Base-by-base conservation (phyloP, 2,888 invertebrate species). In the Hemistola chrysoprasaria region DNA sequence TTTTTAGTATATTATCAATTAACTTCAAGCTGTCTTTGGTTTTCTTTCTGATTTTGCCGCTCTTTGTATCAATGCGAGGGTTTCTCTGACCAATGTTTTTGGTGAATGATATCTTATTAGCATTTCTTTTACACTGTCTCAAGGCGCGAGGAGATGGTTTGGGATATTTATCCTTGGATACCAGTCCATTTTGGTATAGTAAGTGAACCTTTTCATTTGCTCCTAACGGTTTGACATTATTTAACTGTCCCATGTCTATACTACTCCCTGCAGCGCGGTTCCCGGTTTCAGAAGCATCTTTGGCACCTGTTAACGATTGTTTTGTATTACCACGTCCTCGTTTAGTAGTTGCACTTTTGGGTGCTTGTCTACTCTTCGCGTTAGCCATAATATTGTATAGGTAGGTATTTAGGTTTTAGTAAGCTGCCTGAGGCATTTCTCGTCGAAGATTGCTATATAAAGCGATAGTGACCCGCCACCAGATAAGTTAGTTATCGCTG, bases 311-410 rank as follows among this genome's bases (percentile, higher is more conserved):
- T 50, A 71, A 65, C 50, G 71, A 67, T 66, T 67, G 67, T 64
- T 69, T 75, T 42, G 62, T 43, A 65, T 75, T 78, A 73, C 63
- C 60, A 50, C 53, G 54, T 49, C 59, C 60, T 49, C 60, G 71
- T 53, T 61, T 70, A 20, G 59, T 63, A 52, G 69, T 56, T 46
- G 63, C 65, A 64, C 65, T 72, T 68, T 71, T 75, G 22, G 71
- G 67, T 63, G 79, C 63, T 45, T 77, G 43, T 78, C 71, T 82
- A 75, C 58, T 75, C 62, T 78, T 84, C 62, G 74, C 67, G 58
- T 82, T 85, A 80, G 86, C 88, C 87, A 88, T 88, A 59, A 48
- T 56, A 31, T n/a, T n/a, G n/a, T n/a, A n/a, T n/a, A 30, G 11
- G 25, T 44, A 33, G n/a, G n/a, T 63, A 58, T 67, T 60, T 63